Evolutionary conservation across 2,797 vertebrate genomes (phyloP), one percentile per base, ranked within the genome.

Genomic region (Martes flavigula): DNA sequence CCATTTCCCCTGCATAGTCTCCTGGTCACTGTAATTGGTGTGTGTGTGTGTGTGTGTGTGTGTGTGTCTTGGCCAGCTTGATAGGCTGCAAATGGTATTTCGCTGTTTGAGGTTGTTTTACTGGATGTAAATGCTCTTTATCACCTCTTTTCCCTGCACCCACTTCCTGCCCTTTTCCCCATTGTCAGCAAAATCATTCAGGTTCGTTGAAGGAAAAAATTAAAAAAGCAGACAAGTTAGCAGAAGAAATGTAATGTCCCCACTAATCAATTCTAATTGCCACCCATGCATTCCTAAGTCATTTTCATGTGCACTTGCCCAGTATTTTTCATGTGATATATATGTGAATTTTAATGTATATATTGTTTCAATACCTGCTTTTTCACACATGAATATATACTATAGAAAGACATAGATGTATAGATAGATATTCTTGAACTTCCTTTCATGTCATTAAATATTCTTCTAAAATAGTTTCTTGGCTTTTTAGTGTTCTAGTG

Each of bases 381-480:
- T 97, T 92, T 95, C 91, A 95, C 32, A 87, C 84, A 56, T 93
- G 82, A 90, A 84, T 92, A 87, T 96, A 93, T 93, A 93, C 85
- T 95, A 79, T 83, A 90, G 30, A 87, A 90, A 84, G 25, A 86
- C 86, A 93, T 91, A 94, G 56, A 88, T 98, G 58, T 96, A 96
- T 96, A 95, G 11, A 92, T 58, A 89, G 70, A 90, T 94, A 95
- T 86, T 96, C 91, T 96, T 87, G 48, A 94, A 92, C 48, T 87
- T 97, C 58, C 54, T 91, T 95, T 92, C 82, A 75, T 90, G 86
- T 94, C 95, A 97, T 97, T 97, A 96, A 97, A 96, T 88, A 90
- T 96, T 96, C 96, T 97, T 97, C 86, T 95, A 95, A 82, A 85
- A 64, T 91, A 70, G 17, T 95, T 93, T 43, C 3, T 9, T 91